These are phyloP conservation scores for Danio choprae DNA, from an alignment of 2,797 vertebrate genomes.

Conservation along the genomic window DNA sequence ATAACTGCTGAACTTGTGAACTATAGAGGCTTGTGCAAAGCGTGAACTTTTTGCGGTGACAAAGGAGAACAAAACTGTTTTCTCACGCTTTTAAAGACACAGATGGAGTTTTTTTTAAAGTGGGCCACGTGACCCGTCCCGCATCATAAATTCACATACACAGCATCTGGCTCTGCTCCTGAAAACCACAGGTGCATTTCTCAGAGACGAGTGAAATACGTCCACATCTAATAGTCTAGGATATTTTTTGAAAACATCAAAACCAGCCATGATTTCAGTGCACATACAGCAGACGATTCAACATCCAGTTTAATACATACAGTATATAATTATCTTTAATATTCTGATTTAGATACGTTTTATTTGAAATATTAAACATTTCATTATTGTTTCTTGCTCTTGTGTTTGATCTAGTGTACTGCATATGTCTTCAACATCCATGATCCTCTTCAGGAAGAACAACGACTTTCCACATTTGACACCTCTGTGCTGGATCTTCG, in stretches of 20 bases:
- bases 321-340: background rate
- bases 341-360: background rate
- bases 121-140: conserved; percentile 30
- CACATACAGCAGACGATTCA: background rate
- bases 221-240: conserved; percentile 19
- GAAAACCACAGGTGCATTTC: conserved; percentile 41
- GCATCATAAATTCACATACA: conserved; percentile 42
- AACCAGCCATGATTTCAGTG: background rate
- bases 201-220: conserved; percentile 29
- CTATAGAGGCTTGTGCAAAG: conserved; percentile 6
- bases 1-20: conserved; percentile 31
- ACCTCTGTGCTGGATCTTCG: background rate
- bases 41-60: conserved; percentile 11
- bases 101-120: conserved; percentile 47
- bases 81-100: conserved; percentile 43
- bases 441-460: background rate
- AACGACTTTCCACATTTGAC: background rate
- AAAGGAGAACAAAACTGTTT: conserved; percentile 25
- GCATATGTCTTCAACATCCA: background rate
- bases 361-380: background rate
- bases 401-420: no score
- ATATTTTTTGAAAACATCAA: background rate
- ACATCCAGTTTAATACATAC: background rate
- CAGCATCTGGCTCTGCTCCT: conserved; percentile 25
- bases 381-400: no score